Evolutionary conservation across 2,888 invertebrate species (phyloP), one percentile per base, ranked within the genome.

Genomic region (Pandemis cinnamomeana): DNA sequence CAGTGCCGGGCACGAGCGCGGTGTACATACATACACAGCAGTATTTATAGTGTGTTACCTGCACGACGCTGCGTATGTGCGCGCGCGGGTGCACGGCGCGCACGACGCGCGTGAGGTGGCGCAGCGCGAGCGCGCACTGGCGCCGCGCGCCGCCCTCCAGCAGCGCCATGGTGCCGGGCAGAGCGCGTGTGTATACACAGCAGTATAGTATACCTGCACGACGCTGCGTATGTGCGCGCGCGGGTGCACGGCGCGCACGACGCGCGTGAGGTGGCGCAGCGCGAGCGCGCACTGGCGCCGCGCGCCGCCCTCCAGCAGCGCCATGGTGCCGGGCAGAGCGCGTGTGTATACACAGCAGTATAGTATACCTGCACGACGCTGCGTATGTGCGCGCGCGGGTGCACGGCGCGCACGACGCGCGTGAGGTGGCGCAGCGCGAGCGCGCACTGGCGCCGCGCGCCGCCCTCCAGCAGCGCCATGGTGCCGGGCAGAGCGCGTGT

Each of bases 371-470:
- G 96, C 11, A 97, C 97, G 27, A 98, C 97, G 89, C 98, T 97
- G 72, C 97, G 95, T 70, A 98, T 95, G 87, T 96, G 96, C 58
- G 97, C 96, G 79, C 96, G 96, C 42, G 96, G 94, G 87, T 97
- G 96, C 91, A 97, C 96, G 41, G 98, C 98, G 82, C 96, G 96
- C 70, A 98, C 95, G 80, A 99, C 96, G 75, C 98, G 95, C 80
- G 96, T 95, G 70, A 98, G 96, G 87, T 99, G 98, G 11, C 98
- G 94, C 78, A 99, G 95, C 2, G 98, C 96, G 41, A 99, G 95
- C 78, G 97, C 96, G 83, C 98, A 97, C 91, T 99, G 98, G 53
- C 96, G 94, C 80, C 97, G 96, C 80, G 97, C 96, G 73, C 98
- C 98, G 74, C 98, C 97, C 72, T 81, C 85, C 77, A 83, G 86